Base-by-base conservation (phyloP, 1,140 invertebrate species). In the Macrocentrus cingulum region DNA sequence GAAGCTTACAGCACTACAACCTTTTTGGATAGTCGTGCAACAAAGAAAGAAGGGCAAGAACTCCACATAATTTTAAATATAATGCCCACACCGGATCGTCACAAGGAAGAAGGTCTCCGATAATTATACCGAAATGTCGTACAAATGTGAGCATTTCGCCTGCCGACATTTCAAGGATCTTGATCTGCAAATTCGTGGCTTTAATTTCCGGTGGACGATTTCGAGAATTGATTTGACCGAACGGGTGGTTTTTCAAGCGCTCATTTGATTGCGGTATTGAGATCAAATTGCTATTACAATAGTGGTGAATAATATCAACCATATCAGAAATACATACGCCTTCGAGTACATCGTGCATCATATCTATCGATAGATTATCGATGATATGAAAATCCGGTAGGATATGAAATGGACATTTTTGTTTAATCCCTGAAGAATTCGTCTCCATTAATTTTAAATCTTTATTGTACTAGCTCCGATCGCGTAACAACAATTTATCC, bases 271-370 rank as follows among this genome's bases (percentile, higher is more conserved):
- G 2, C 29, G 60, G 49, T 36, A 69, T 45, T 20, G 25, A 61
- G 56, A 69, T 69, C 60, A 50, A 55, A 49, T 60, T 62, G 44
- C 52, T 23, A 42, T 29, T 20, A 42, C 23, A 25, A 20, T 62
- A 61, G 60, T 63, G 22, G 4, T 53, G 36, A 16, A 71, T 45
- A 16, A 68, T 67, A 11, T 44, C 13, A 19, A 59, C 56, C 59
- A 71, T 60, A 51, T 64, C 65, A 55, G 68, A 71, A 11, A 60
- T 18, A 25, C 50, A 56, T n/a, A 71, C 64, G 8, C 69, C 67
- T 52, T 69, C 67, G 51, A 60, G 61, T 13, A 70, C 29, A 58
- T 69, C 69, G 48, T 71, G 69, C 66, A 70, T 71, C 55, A 71
- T 50, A 61, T 71, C 69, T 39, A 56, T 44, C 4, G 60, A 51